A percentile compares a stretch with the other conserved stretches of the same genome.
Conservation (phyloP, 2,888 invertebrate species). For the Crioceris asparagi region DNA sequence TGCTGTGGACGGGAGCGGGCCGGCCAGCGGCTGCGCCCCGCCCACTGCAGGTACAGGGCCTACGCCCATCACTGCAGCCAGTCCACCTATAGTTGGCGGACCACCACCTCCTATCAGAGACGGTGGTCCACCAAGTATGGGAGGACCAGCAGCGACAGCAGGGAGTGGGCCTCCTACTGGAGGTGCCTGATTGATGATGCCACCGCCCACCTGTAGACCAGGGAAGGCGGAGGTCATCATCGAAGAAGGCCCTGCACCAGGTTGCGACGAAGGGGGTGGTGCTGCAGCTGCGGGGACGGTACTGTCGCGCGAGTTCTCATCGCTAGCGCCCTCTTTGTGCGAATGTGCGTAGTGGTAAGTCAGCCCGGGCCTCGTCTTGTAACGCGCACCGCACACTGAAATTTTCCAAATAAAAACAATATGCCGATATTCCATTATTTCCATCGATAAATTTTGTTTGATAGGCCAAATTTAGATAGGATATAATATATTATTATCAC, state of each 20-base stretch:
- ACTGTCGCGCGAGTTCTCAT: constrained; percentile 40
- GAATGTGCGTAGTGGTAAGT: constrained; percentile 93
- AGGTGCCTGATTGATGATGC: neutral
- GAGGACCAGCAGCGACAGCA: neutral
- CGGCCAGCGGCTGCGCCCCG: constrained; percentile 9
- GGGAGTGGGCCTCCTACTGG: neutral
- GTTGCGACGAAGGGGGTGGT: too few relatives aligned
- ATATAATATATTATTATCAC: too few relatives aligned
- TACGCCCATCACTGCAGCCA: too few relatives aligned
- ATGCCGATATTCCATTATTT: too few relatives aligned
- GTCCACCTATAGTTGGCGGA: neutral
- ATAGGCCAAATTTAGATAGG: too few relatives aligned
- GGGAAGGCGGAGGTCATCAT: constrained; percentile 22
- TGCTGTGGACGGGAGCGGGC: constrained; percentile 14
- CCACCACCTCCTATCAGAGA: constrained; percentile 1
- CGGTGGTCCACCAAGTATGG: too few relatives aligned
- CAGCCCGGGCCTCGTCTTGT: constrained; percentile 92
- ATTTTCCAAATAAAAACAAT: constrained; percentile 22
- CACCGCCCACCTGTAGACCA: constrained; percentile 26
- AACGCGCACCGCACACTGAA: constrained; percentile 89
- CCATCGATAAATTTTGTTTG: too few relatives aligned
- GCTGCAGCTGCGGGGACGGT: constrained; percentile 33
- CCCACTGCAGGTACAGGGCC: constrained; percentile 6
- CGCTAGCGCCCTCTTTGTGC: constrained; percentile 54
- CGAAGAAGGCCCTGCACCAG: constrained; percentile 32